A percentile compares a stretch with the other conserved stretches of the same genome.
Conservation (phyloP, 2,113 vertebrate species). For the Piprites chloris region DNA sequence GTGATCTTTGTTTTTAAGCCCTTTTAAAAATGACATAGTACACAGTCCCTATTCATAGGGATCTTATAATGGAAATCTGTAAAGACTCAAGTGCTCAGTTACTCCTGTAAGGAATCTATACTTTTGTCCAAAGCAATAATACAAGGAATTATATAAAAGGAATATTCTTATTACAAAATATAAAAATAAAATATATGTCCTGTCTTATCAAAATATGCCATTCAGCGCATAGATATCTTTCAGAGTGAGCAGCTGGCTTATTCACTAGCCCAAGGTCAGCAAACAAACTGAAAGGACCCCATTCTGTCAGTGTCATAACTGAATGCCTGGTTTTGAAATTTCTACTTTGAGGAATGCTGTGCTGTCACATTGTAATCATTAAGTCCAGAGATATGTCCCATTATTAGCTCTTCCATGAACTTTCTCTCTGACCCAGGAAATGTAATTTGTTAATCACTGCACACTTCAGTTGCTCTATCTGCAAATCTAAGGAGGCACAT, state of each 20-base stretch:
- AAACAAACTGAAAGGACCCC: background rate
- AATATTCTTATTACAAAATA: background rate
- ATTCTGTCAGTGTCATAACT: background rate
- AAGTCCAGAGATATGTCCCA: background rate
- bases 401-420: background rate
- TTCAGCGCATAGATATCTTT: background rate
- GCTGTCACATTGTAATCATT: background rate
- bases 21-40: background rate
- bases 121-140: background rate
- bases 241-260: background rate
- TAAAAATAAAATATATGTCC: background rate
- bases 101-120: background rate
- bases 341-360: background rate
- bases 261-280: background rate
- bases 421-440: conserved; percentile 29
- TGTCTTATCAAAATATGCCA: background rate
- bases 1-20: background rate
- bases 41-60: background rate
- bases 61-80: background rate
- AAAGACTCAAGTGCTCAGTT: background rate
- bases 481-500: background rate
- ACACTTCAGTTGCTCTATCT: background rate
- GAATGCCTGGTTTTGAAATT: background rate
- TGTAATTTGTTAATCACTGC: conserved; percentile 21
- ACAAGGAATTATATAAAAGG: background rate